phyloP scores from a whole-genome alignment of 1,140 invertebrate genomes.

The Nasonia longicornis region DNA sequence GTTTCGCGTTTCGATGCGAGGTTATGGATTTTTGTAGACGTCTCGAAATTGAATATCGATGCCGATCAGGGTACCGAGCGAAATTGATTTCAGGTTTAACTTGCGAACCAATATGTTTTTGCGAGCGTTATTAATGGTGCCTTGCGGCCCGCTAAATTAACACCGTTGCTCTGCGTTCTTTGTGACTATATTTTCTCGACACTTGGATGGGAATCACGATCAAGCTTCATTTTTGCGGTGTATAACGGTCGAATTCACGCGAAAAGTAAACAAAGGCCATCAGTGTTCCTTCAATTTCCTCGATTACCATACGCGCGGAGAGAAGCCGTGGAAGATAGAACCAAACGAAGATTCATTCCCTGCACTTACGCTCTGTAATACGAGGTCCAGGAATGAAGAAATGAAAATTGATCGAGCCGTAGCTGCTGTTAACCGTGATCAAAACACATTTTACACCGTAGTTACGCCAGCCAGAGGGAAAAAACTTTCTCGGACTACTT shows the following conservation, averaged over 20 bases:
- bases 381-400: neutral
- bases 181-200: too few species aligned
- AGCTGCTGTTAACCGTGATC: neutral
- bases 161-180: neutral
- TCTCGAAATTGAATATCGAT: slow-evolving; percentile 11
- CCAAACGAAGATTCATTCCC: neutral
- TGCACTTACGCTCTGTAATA: neutral
- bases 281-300: neutral
- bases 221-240: too few species aligned
- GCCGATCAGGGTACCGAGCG: neutral
- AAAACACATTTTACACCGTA: slow-evolving; percentile 3
- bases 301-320: neutral
- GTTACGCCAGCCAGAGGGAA: neutral
- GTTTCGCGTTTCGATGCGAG: slow-evolving; percentile 17
- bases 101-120: neutral
- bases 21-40: neutral
- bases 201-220: too few species aligned
- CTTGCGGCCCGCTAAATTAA: neutral
- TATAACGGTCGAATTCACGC: too few species aligned
- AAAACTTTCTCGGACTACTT: neutral
- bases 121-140: neutral
- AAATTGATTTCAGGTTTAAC: slow-evolving; percentile 32
- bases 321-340: neutral
- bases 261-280: too few species aligned
- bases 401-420: slow-evolving; percentile 30